Evolutionary conservation across 2,888 invertebrate species (phyloP).

Genomic region (Ophioninae sp.): DNA sequence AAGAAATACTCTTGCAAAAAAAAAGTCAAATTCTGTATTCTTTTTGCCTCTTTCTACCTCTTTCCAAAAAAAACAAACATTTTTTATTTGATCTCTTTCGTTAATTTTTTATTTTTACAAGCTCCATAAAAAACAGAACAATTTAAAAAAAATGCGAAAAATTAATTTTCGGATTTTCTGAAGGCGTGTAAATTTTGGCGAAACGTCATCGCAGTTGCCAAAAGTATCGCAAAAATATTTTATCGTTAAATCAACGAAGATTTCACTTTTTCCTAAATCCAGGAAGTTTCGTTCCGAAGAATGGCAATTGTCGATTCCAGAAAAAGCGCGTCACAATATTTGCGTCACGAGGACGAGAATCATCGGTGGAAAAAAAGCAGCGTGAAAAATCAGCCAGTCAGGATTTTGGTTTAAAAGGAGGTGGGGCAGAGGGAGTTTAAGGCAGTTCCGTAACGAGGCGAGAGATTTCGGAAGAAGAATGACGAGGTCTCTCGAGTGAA

Average conservation of each 20-base stretch:
- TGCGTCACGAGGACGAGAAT: not conserved
- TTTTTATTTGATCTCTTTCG: not conserved
- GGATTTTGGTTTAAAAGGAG: no score
- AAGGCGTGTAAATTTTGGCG: no score
- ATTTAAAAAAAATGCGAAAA: no score
- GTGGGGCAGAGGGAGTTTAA: slow-evolving; percentile 3
- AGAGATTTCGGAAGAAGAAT: slow-evolving; percentile 23
- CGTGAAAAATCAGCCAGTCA: not conserved
- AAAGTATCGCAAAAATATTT: no score
- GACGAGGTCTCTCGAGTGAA: slow-evolving; percentile 36
- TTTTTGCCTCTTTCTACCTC: not conserved
- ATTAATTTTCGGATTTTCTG: no score
- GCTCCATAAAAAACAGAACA: not conserved
- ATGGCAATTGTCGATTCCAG: not conserved
- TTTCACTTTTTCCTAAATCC: not conserved
- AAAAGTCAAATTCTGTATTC: not conserved
- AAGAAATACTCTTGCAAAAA: not conserved
- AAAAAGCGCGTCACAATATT: not conserved
- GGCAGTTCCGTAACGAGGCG: not conserved
- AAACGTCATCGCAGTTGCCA: no score
- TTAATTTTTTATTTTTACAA: not conserved
- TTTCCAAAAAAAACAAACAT: not conserved
- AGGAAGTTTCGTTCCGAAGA: not conserved
- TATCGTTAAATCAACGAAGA: no score
- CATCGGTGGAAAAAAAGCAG: not conserved